Conservation (phyloP, 92 coral and sea anemone species). For the Chrysogorgia sp. region DNA sequence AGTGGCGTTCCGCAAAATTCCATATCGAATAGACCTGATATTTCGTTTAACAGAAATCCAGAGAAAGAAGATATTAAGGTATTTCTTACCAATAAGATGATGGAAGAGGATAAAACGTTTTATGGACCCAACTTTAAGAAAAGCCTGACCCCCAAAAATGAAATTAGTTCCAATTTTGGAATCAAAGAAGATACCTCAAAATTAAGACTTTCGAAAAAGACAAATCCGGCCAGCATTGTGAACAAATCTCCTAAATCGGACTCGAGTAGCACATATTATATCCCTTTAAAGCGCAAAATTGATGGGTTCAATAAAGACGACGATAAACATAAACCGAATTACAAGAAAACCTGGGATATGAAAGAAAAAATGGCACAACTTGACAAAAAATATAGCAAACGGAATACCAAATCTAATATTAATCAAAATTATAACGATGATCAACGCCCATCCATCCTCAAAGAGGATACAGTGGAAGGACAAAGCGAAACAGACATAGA, state of each 20-base stretch:
- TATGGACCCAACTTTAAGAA: background rate
- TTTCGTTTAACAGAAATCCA: background rate
- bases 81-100: background rate
- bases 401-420: background rate
- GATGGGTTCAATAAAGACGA: background rate
- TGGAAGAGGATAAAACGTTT: background rate
- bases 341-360: background rate
- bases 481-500: background rate
- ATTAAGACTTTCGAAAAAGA: background rate
- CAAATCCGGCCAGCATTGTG: too few species aligned
- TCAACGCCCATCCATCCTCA: background rate
- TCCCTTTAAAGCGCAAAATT: slow-evolving; percentile 1
- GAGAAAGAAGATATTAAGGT: background rate
- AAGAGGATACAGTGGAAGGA: too few species aligned
- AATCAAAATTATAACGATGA: background rate
- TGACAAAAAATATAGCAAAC: background rate
- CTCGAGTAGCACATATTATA: background rate
- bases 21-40: background rate
- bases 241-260: background rate
- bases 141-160: background rate
- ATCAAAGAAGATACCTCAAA: background rate
- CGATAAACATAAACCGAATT: background rate
- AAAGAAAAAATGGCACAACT: background rate
- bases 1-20: background rate
- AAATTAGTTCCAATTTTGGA: too few species aligned